Evolutionary conservation across 2,113 vertebrate genomes (phyloP).

Genomic region (Acanthisitta chloris): DNA sequence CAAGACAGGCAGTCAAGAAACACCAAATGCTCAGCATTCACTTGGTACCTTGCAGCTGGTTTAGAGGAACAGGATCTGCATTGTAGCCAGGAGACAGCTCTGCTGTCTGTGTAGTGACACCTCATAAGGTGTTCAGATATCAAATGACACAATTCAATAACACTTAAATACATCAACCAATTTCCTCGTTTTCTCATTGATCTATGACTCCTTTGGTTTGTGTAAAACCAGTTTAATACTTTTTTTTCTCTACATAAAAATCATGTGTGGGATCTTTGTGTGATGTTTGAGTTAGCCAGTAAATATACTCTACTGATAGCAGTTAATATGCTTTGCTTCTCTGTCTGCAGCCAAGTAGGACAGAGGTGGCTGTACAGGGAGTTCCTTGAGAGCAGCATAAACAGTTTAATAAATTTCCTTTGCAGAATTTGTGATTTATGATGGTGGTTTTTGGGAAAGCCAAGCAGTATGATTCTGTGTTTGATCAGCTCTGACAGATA

Average conservation of each 20-base stretch:
- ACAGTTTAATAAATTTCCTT: background rate
- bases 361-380: background rate
- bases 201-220: background rate
- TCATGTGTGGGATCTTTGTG: rapidly evolving
- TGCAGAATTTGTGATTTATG: background rate
- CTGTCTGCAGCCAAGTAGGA: background rate
- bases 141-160: background rate
- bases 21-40: background rate
- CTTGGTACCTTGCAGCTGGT: background rate
- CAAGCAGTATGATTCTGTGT: background rate
- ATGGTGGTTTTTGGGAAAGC: background rate
- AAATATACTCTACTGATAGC: background rate
- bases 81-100: background rate
- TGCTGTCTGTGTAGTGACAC: background rate
- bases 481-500: background rate
- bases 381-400: background rate
- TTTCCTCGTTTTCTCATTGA: background rate
- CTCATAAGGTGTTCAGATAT: background rate
- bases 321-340: background rate
- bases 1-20: background rate
- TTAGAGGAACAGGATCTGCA: background rate
- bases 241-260: background rate
- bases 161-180: background rate
- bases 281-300: background rate
- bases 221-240: background rate